Evolutionary conservation across 2,888 invertebrate genomes (phyloP), one percentile per base, ranked within the genome.

Genomic region (Hofmannophila pseudospretella): DNA sequence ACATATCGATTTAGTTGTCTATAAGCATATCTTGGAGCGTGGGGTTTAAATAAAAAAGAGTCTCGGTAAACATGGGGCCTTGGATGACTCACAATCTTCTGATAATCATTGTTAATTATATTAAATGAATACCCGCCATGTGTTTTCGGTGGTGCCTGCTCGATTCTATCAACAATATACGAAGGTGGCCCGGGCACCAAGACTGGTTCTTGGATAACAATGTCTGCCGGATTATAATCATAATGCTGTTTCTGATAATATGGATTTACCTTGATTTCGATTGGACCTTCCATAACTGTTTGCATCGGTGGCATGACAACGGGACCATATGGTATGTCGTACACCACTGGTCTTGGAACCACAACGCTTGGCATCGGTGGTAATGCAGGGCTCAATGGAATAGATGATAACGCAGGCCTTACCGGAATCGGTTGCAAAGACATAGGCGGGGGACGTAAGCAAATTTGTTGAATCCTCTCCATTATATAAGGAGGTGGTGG

Each of bases 401-500:
- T 13, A 4, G 25, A 11, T 11, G 27, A 4, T 16, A 13, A n/a
- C 4, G 11, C 12, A 14, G 12, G 23, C 16, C 4, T 9, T 2
- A 13, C 12, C 8, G 23, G 28, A 10, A 38, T 13, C 5, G 16
- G 3, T 5, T 16, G 16, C 16, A 16, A 4, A 16, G 3, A 3
- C 16, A 16, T 5, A 4, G 35, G 22, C 13, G 11, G 28, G 9
- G n/a, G 3, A 29, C 36, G 25, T 3, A 32, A 34, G 22, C 31
- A n/a, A 3, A 38, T 36, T 5, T 34, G 22, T 14, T 37, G 35
- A 2, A 38, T 29, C 35, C 41, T 38, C n/a, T 54, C 29, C 9
- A 42, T 44, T 7, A 61, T 41, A 29, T 46, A 54, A 12, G 39
- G 34, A 0, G 66, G 63, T n/a, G 59, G 32, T 10, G 38, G 49